These are phyloP conservation scores for Corythornis cristatus DNA, from an alignment of 2,113 vertebrate species.

Conservation along the genomic window DNA sequence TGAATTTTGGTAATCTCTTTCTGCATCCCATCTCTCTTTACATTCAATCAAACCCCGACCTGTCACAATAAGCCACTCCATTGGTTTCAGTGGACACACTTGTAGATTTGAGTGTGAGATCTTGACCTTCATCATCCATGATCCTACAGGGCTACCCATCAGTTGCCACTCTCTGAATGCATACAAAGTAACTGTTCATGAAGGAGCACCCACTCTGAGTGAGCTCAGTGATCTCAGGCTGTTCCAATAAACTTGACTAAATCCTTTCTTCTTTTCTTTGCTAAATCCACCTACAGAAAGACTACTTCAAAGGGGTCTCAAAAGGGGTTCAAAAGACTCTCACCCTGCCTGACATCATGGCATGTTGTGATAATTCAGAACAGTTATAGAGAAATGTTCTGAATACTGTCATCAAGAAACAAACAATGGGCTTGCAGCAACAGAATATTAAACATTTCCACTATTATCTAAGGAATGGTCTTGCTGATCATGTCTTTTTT, in stretches of 20 bases:
- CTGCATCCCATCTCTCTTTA: not conserved
- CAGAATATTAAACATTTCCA: conserved; percentile 36
- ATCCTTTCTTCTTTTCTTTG: not conserved
- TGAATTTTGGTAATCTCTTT: not conserved
- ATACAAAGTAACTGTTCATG: not conserved
- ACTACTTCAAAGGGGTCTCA: not conserved
- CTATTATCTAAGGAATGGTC: not conserved
- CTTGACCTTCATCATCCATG: not conserved
- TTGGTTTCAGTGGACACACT: not conserved
- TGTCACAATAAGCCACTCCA: rapidly evolving
- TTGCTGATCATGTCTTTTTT: not conserved
- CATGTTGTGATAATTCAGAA: conserved; percentile 36
- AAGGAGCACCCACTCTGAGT: rapidly evolving
- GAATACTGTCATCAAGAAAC: conserved; percentile 22
- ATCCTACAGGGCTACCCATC: not conserved
- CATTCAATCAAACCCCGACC: not conserved
- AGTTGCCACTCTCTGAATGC: not conserved
- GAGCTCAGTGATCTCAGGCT: not conserved
- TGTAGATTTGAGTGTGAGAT: not conserved
- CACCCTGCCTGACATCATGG: not conserved
- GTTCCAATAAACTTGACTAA: conserved; percentile 5
- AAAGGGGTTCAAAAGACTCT: not conserved
- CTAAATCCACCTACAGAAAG: conserved; percentile 3
- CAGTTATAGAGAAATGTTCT: conserved; percentile 36
- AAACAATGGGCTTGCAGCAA: not conserved